Evolutionary conservation across 2,888 invertebrate species (phyloP).

Genomic region (Calameuta filiformis): DNA sequence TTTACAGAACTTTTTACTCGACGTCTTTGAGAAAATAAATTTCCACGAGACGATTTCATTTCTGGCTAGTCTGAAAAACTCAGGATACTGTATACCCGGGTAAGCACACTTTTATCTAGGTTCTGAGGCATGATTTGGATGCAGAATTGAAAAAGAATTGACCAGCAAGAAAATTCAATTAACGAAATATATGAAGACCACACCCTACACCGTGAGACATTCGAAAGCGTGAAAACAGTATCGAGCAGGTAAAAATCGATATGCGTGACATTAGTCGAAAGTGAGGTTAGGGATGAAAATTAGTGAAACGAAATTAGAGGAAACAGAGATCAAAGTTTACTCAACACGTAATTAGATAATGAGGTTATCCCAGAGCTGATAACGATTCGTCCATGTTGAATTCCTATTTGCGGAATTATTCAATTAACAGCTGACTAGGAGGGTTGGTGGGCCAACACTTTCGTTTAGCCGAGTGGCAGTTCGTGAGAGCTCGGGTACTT

Average conservation of each 20-base stretch:
- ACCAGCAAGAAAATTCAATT: background rate
- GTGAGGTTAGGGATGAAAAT: background rate
- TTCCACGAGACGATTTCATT: background rate
- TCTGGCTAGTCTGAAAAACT: background rate
- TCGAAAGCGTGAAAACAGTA: background rate
- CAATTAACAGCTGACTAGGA: background rate
- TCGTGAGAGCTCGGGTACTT: slow-evolving; percentile 1
- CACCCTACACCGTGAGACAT: background rate
- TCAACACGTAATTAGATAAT: background rate
- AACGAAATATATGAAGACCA: background rate
- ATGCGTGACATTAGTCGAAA: background rate
- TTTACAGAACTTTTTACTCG: too few species aligned
- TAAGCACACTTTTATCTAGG: background rate
- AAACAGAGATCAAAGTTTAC: background rate
- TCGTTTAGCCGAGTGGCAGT: background rate
- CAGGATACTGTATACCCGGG: background rate
- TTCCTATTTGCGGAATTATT: background rate
- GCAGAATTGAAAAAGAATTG: background rate
- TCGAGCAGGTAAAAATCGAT: background rate
- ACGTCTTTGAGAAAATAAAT: background rate
- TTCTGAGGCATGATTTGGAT: too few species aligned
- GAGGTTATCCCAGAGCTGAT: background rate
- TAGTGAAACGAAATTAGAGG: background rate
- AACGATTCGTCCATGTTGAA: background rate
- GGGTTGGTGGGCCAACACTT: background rate